Conservation (phyloP, 2,888 invertebrate species). For the Coremacera marginata region DNA sequence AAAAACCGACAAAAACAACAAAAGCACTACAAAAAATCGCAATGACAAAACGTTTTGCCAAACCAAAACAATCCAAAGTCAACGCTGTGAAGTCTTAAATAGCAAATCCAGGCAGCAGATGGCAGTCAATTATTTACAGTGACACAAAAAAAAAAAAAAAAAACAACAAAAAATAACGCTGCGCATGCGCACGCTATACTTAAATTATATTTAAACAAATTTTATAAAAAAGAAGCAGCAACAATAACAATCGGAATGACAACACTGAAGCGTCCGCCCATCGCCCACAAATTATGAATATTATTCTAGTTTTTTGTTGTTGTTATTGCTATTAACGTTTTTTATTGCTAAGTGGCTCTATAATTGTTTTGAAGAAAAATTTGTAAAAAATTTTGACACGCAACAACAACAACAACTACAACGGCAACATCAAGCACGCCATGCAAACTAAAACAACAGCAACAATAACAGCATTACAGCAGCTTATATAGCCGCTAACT, state of each 20-base stretch:
- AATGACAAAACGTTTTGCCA: conserved; percentile 16
- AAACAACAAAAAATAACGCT: not conserved
- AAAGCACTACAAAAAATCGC: not conserved
- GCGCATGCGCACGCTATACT: not conserved
- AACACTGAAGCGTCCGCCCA: not conserved
- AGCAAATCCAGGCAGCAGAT: not conserved
- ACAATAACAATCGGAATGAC: conserved; percentile 8
- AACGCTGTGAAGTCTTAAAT: not conserved
- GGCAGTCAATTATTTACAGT: conserved; percentile 8
- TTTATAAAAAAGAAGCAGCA: not conserved
- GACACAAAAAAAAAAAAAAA: not conserved
- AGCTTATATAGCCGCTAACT: not conserved
- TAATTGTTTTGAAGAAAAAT: conserved; percentile 7
- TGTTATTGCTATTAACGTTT: conserved; percentile 10
- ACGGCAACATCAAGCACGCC: not conserved
- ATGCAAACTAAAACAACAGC: not conserved
- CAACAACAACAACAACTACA: not conserved
- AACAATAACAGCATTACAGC: not conserved
- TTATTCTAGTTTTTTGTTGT: conserved; percentile 30
- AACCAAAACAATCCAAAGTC: not conserved
- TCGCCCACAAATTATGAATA: conserved; percentile 37
- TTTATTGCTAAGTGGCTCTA: not conserved
- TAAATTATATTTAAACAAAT: not conserved
- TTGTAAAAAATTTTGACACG: not conserved
- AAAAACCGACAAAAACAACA: not conserved